Conservation (phyloP, 2,113 vertebrate genomes). For the Tretioscincus oriximinensis region DNA sequence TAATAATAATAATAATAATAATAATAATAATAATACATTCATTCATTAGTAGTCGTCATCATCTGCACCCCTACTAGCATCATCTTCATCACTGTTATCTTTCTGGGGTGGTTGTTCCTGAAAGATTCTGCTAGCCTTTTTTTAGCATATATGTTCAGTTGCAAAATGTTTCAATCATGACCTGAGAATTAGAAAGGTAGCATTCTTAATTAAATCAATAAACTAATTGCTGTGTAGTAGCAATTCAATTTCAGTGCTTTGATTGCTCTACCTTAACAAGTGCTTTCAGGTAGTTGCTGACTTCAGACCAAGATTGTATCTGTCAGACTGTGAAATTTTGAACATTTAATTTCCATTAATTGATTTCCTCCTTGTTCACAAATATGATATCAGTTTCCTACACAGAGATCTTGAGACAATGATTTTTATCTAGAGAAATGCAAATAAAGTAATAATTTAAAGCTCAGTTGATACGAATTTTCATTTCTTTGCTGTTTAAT, state of each 20-base stretch:
- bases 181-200: constrained; percentile 92
- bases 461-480: constrained; percentile 68
- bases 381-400: constrained; percentile 90
- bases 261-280: constrained; percentile 84
- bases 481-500: constrained; percentile 67
- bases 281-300: constrained; percentile 82
- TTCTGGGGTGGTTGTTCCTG: constrained; percentile 61
- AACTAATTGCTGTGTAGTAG: constrained; percentile 95
- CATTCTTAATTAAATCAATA: constrained; percentile 99
- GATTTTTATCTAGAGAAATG: constrained; percentile 77
- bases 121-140: constrained; percentile 67
- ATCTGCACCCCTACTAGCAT: background rate
- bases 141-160: constrained; percentile 76
- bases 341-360: constrained; percentile 96
- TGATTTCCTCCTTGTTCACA: constrained; percentile 92
- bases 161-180: constrained; percentile 83
- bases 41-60: background rate
- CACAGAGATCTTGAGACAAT: constrained; percentile 68
- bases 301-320: constrained; percentile 85
- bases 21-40: too few relatives aligned
- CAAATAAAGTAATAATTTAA: constrained; percentile 78
- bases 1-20: too few relatives aligned
- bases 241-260: constrained; percentile 93
- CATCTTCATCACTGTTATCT: constrained; percentile 23
- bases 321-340: constrained; percentile 86